A percentile compares a stretch with the other conserved stretches of the same genome.
These are phyloP conservation scores for Oreotrochilus melanogaster DNA, from an alignment of 2,113 vertebrate genomes.

Conservation along the genomic window DNA sequence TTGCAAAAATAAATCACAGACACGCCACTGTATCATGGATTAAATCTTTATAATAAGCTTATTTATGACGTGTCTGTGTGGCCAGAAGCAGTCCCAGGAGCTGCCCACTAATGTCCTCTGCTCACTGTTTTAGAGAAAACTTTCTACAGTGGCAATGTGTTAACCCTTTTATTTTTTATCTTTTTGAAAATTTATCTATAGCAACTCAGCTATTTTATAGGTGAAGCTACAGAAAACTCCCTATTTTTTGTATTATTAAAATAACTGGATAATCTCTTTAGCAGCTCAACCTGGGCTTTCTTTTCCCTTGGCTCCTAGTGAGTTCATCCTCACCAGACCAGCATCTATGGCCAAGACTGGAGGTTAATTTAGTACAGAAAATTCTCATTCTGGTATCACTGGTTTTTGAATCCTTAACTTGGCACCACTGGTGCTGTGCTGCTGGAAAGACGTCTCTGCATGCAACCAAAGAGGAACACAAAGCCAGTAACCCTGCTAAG, in stretches of 20 bases:
- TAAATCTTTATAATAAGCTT: background rate
- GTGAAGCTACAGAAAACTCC: background rate
- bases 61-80: background rate
- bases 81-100: background rate
- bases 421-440: background rate
- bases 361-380: background rate
- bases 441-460: background rate
- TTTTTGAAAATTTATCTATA: background rate
- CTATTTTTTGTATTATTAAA: background rate
- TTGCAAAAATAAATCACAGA: background rate
- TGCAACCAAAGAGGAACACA: fast-evolving
- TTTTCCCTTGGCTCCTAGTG: background rate
- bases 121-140: background rate
- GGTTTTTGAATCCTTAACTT: background rate
- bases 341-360: background rate
- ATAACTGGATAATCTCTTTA: background rate
- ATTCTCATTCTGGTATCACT: background rate
- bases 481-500: background rate
- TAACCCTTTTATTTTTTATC: background rate
- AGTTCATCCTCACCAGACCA: background rate
- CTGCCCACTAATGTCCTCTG: background rate
- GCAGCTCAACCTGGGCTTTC: background rate
- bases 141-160: fast-evolving
- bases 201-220: background rate
- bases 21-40: background rate